These are phyloP conservation scores for Columba janthina DNA, from an alignment of 2,113 vertebrate species.

Conservation along the genomic window DNA sequence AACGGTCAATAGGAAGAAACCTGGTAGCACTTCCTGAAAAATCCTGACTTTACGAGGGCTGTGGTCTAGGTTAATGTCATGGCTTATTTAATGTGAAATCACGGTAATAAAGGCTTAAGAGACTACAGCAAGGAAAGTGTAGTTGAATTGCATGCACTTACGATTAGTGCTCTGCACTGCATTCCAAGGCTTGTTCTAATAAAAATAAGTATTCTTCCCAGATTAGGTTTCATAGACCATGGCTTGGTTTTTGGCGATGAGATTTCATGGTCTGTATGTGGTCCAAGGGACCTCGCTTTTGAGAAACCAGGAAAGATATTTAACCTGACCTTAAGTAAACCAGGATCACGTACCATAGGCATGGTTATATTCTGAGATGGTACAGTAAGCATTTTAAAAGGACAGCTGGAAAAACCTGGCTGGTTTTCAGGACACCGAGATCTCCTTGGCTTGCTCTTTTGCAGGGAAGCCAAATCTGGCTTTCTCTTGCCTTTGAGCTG, in stretches of 20 bases:
- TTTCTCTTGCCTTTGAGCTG: conserved; percentile 8
- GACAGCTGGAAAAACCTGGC: not conserved
- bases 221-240: not conserved
- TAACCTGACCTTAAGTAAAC: not conserved
- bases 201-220: not conserved
- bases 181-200: not conserved
- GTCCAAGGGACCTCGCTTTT: not conserved
- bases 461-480: not conserved
- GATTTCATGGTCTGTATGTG: not conserved
- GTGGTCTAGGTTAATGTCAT: not conserved
- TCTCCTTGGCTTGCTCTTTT: not conserved
- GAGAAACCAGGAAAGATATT: not conserved
- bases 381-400: not conserved
- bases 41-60: not conserved
- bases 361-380: not conserved
- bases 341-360: not conserved
- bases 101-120: not conserved
- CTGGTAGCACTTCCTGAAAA: not conserved
- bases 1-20: not conserved
- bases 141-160: not conserved
- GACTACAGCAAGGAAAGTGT: not conserved
- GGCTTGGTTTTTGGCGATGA: not conserved
- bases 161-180: not conserved
- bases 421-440: not conserved
- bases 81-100: not conserved